A percentile compares a stretch with the other conserved stretches of the same genome.
Evolutionary conservation across 2,888 invertebrate genomes (phyloP).

Genomic region (Folsomia manolachei): DNA sequence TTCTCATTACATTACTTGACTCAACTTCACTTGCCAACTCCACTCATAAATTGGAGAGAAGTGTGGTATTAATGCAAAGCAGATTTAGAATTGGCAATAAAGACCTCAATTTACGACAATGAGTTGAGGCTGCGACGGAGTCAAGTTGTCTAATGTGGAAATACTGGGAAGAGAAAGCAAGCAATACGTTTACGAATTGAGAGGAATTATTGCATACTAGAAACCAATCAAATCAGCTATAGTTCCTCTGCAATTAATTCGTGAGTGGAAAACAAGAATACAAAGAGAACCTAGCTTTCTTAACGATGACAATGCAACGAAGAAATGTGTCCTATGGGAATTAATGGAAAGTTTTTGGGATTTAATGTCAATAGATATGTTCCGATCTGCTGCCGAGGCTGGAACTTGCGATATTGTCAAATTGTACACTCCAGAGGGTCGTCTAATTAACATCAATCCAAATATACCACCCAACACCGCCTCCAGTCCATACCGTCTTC

Average conservation of each 20-base stretch:
- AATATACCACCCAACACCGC: conserved; percentile 61
- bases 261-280: neutral
- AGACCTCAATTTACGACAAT: neutral
- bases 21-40: neutral
- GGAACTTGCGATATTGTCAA: conserved; percentile 67
- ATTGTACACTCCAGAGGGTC: conserved; percentile 62
- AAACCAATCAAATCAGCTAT: too few relatives aligned
- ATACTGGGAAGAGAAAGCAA: too few relatives aligned
- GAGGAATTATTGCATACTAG: neutral
- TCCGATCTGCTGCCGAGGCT: conserved; percentile 66
- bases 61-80: too few relatives aligned
- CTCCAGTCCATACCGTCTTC: conserved; percentile 60
- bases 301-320: neutral
- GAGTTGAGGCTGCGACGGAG: too few relatives aligned
- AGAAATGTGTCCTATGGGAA: conserved; percentile 12
- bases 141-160: neutral
- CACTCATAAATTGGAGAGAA: too few relatives aligned
- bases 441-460: conserved; percentile 64
- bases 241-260: neutral
- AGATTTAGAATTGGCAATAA: neutral
- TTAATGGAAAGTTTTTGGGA: conserved; percentile 16
- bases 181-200: too few relatives aligned
- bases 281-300: neutral
- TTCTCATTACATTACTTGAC: neutral
- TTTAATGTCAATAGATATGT: conserved; percentile 61